Evolutionary conservation across 2,113 vertebrate species (phyloP).

Genomic region (Entomyzon cyanotis): DNA sequence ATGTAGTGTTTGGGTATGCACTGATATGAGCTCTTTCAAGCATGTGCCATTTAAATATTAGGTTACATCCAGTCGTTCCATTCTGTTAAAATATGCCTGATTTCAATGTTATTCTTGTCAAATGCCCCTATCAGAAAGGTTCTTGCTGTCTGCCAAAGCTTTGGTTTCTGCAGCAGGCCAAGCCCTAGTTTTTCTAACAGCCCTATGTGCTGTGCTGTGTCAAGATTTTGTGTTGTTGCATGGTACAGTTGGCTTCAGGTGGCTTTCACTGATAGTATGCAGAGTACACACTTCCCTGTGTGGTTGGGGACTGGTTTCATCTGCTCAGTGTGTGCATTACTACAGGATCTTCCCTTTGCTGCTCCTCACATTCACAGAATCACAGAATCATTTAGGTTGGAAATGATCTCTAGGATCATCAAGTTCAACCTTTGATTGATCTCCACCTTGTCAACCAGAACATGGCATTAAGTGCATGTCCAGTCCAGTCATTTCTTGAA

Average conservation of each 20-base stretch:
- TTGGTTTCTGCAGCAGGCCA: not conserved
- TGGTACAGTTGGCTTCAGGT: not conserved
- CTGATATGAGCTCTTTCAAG: not conserved
- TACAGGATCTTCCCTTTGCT: not conserved
- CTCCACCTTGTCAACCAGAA: not conserved
- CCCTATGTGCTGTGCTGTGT: rapidly evolving
- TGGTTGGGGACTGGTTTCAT: not conserved
- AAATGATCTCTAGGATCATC: not conserved
- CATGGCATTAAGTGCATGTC: no score
- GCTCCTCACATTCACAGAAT: not conserved
- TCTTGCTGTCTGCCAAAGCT: not conserved
- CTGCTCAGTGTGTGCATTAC: not conserved
- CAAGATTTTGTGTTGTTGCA: not conserved
- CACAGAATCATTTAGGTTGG: not conserved
- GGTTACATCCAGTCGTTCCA: not conserved
- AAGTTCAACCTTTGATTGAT: not conserved
- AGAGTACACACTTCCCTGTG: not conserved
- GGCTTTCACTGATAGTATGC: not conserved
- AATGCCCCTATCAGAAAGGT: not conserved
- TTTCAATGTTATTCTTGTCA: not conserved
- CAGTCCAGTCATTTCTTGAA: not conserved
- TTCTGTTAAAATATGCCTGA: not conserved
- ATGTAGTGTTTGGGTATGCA: not conserved
- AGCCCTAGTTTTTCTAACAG: not conserved
- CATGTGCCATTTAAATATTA: not conserved